phyloP scores from a whole-genome alignment of 1,140 invertebrate genomes.

The Papilio xuthus region DNA sequence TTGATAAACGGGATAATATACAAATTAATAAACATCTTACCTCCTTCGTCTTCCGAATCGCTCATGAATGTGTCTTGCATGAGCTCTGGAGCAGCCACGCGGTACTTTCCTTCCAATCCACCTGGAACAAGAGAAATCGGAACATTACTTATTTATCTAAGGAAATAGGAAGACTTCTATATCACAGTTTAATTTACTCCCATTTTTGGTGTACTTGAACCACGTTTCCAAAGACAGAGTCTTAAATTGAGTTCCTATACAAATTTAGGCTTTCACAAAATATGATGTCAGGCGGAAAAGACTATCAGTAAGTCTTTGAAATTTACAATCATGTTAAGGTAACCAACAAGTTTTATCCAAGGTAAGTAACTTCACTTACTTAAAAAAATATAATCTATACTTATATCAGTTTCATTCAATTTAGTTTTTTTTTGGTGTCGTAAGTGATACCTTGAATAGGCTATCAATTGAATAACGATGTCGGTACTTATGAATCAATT shows the following conservation, averaged over 20 bases:
- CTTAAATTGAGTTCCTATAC: not conserved
- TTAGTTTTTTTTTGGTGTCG: not conserved
- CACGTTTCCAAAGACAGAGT: not conserved
- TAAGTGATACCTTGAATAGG: slow-evolving; percentile 1
- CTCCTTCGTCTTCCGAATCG: slow-evolving; percentile 99
- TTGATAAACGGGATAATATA: not conserved
- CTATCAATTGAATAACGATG: slow-evolving; percentile 34
- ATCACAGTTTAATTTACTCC: not conserved
- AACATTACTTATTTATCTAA: slow-evolving; percentile 1
- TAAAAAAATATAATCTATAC: not conserved
- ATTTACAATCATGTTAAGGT: not conserved
- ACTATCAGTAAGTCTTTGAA: not conserved
- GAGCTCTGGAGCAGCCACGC: slow-evolving; percentile 97
- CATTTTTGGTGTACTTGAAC: not conserved
- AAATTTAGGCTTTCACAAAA: not conserved
- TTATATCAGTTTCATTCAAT: slow-evolving; percentile 7
- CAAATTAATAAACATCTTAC: slow-evolving; percentile 79
- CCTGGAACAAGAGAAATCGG: slow-evolving; percentile 66
- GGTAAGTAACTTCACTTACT: not conserved
- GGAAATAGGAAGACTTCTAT: not conserved
- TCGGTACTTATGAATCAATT: slow-evolving; percentile 1
- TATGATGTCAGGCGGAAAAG: not conserved
- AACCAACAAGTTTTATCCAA: not conserved
- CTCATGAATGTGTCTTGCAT: slow-evolving; percentile 99
- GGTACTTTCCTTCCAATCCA: slow-evolving; percentile 92